These are phyloP conservation scores for Tor tambroides DNA, from an alignment of 2,113 vertebrate genomes.

Conservation along the genomic window DNA sequence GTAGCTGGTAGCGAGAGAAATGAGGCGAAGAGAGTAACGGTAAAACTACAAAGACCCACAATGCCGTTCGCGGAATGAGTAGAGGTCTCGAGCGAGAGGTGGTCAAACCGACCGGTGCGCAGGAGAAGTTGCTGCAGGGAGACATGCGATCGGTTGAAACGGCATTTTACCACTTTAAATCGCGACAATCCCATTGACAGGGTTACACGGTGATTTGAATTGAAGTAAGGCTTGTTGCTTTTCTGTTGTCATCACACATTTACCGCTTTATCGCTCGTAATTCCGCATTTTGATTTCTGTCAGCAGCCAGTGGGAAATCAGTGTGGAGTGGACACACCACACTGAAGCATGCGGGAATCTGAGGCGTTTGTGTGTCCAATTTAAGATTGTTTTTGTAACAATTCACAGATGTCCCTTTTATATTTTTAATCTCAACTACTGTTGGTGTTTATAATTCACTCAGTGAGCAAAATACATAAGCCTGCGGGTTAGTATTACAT, in stretches of 20 bases:
- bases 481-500: neutral
- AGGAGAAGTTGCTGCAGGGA: slow-evolving; percentile 13
- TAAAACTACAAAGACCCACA: slow-evolving; percentile 49
- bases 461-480: neutral
- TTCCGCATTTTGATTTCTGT: neutral
- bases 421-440: neutral
- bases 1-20: neutral
- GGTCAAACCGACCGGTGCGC: neutral
- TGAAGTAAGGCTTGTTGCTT: slow-evolving; percentile 25
- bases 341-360: neutral
- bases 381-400: neutral
- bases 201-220: neutral
- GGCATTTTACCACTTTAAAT: neutral
- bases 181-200: neutral
- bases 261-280: neutral
- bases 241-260: slow-evolving; percentile 4
- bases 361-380: neutral
- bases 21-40: fast-evolving
- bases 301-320: neutral
- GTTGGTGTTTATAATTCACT: neutral
- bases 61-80: neutral
- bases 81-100: neutral
- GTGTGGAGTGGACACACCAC: neutral
- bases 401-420: neutral
- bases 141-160: neutral